Percentiles rank a stretch among this genome's conserved stretches.
Conservation (phyloP, 2,888 invertebrate genomes). For the Euclidia mi region DNA sequence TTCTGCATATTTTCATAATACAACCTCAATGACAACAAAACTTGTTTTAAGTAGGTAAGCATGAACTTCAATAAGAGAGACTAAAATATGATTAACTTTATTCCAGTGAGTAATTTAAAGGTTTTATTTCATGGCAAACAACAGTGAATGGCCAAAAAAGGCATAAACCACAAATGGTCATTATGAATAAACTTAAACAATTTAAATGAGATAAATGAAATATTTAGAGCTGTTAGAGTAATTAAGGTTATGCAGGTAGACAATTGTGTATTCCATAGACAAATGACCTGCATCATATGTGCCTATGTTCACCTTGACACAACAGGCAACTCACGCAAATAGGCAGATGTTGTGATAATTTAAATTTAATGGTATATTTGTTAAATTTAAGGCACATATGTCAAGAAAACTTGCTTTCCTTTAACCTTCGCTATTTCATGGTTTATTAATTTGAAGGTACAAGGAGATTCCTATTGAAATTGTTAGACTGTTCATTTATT, state of each 20-base stretch:
- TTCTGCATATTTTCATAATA: not conserved
- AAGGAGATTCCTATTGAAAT: too few species aligned
- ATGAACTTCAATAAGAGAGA: conserved; percentile 16
- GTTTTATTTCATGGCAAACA: conserved; percentile 62
- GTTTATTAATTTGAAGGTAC: too few species aligned
- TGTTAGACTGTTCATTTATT: too few species aligned
- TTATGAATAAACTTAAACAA: conserved; percentile 1
- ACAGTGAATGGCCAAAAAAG: conserved; percentile 51
- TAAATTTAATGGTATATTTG: too few species aligned
- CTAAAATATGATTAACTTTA: conserved; percentile 38
- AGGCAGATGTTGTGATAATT: too few species aligned
- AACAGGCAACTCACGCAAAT: too few species aligned
- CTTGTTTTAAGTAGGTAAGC: conserved; percentile 15
- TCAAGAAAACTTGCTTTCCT: too few species aligned
- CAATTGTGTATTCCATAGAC: conserved; percentile 32
- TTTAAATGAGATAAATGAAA: conserved; percentile 19
- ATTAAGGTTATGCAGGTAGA: conserved; percentile 33
- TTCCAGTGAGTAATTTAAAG: conserved; percentile 55
- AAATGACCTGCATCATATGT: too few species aligned
- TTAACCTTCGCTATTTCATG: too few species aligned
- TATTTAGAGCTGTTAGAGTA: conserved; percentile 16
- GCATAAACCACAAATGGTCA: conserved; percentile 25
- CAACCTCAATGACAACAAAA: not conserved
- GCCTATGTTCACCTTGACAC: too few species aligned
- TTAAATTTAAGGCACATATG: too few species aligned